phyloP scores from a whole-genome alignment of 2,888 invertebrate genomes.

The Phragmatobia fuliginosa region DNA sequence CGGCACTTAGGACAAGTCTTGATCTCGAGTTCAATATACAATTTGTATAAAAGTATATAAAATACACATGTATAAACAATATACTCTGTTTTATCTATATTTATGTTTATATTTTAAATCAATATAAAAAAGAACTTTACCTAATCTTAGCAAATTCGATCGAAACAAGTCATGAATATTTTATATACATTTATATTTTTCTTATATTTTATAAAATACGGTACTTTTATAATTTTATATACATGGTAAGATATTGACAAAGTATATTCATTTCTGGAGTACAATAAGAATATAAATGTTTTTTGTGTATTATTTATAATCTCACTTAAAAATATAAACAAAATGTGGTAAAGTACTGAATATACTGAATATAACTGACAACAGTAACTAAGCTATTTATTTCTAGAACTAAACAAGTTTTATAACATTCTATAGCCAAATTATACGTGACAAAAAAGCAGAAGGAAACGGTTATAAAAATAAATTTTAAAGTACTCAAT shows the following conservation, averaged over 20 bases:
- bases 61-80: background rate
- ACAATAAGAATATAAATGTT: too few relatives aligned
- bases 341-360: background rate
- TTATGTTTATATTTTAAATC: background rate
- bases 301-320: background rate
- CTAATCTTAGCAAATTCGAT: background rate
- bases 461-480: background rate
- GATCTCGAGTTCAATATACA: background rate
- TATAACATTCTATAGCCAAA: background rate
- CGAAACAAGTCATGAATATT: background rate
- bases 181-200: background rate
- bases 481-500: background rate
- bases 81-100: background rate
- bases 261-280: background rate
- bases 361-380: background rate
- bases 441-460: background rate
- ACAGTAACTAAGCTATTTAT: background rate
- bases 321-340: background rate
- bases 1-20: background rate
- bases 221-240: background rate
- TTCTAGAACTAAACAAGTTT: background rate
- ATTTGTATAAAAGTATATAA: background rate
- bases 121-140: background rate
- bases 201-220: background rate
- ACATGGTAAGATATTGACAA: background rate